These are phyloP conservation scores for Acleris holmiana DNA, from an alignment of 2,888 invertebrate genomes.

Conservation along the genomic window DNA sequence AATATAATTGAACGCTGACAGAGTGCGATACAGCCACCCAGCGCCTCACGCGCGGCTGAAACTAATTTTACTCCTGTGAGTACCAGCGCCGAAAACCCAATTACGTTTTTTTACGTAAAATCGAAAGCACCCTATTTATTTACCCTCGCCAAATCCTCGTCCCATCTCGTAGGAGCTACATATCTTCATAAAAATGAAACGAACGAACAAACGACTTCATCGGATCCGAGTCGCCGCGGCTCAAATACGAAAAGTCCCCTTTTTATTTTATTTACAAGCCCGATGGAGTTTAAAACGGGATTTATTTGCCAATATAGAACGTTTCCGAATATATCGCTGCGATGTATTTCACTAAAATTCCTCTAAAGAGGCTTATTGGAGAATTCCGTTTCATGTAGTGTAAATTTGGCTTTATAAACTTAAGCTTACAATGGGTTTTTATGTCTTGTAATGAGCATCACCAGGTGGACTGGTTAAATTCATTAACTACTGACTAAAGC, in stretches of 20 bases:
- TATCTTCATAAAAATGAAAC: conserved; percentile 78
- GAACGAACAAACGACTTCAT: conserved; percentile 60
- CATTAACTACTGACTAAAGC: too few species aligned
- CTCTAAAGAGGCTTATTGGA: conserved; percentile 28
- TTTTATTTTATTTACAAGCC: conserved; percentile 71
- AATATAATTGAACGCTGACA: too few species aligned
- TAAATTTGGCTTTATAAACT: conserved; percentile 18
- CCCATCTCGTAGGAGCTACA: conserved; percentile 60
- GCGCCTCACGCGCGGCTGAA: conserved; percentile 7
- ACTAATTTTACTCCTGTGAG: conserved; percentile 21
- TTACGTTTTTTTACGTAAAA: conserved; percentile 42
- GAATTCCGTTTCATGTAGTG: conserved; percentile 26
- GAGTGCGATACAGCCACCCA: too few species aligned
- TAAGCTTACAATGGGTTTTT: not conserved
- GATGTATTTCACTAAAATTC: conserved; percentile 37
- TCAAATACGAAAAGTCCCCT: conserved; percentile 69
- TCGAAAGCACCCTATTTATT: conserved; percentile 57
- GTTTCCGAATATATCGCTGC: conserved; percentile 48
- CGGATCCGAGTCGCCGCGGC: conserved; percentile 56
- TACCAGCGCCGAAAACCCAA: conserved; percentile 31
- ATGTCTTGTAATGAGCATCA: not conserved
- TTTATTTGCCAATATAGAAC: conserved; percentile 72
- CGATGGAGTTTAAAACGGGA: conserved; percentile 71
- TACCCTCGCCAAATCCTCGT: conserved; percentile 52
- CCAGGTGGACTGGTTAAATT: too few species aligned